These are phyloP conservation scores for Macrotrachela quadricornifera DNA, from an alignment of 1,140 invertebrate species.

Conservation along the genomic window DNA sequence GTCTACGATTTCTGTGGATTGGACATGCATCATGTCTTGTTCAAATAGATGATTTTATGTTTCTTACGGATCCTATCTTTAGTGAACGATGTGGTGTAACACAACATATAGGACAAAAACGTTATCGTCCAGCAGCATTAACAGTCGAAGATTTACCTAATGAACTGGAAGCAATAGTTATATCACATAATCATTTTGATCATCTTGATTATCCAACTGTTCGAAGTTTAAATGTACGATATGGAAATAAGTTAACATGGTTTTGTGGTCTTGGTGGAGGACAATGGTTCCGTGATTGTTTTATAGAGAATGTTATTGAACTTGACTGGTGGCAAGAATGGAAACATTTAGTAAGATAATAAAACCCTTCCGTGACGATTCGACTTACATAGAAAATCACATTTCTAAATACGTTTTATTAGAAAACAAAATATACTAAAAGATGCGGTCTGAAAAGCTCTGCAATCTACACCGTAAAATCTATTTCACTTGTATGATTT, in stretches of 20 bases:
- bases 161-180: slow-evolving; percentile 31
- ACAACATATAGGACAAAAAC: slow-evolving; percentile 18
- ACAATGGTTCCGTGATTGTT: slow-evolving; percentile 13
- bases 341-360: slow-evolving; percentile 8
- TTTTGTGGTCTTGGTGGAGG: slow-evolving; percentile 31
- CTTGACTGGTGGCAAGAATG: slow-evolving; percentile 31
- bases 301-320: slow-evolving; percentile 16
- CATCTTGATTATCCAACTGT: slow-evolving; percentile 32
- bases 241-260: slow-evolving; percentile 18
- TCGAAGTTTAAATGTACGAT: slow-evolving; percentile 16
- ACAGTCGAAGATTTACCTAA: slow-evolving; percentile 29
- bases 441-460: too few relatives aligned
- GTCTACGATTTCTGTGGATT: slow-evolving; percentile 21
- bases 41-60: slow-evolving; percentile 27
- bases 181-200: slow-evolving; percentile 38
- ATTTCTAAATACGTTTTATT: too few relatives aligned
- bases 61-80: slow-evolving; percentile 30
- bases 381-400: too few relatives aligned
- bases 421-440: too few relatives aligned
- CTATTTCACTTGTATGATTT: too few relatives aligned
- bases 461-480: too few relatives aligned
- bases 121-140: slow-evolving; percentile 31
- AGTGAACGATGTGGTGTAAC: slow-evolving; percentile 12
- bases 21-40: slow-evolving; percentile 32
- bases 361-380: too few relatives aligned